Percentiles rank a stretch among this genome's conserved stretches.
These are phyloP conservation scores for Lagopus leucura DNA, from an alignment of 2,113 vertebrate genomes.

Conservation along the genomic window DNA sequence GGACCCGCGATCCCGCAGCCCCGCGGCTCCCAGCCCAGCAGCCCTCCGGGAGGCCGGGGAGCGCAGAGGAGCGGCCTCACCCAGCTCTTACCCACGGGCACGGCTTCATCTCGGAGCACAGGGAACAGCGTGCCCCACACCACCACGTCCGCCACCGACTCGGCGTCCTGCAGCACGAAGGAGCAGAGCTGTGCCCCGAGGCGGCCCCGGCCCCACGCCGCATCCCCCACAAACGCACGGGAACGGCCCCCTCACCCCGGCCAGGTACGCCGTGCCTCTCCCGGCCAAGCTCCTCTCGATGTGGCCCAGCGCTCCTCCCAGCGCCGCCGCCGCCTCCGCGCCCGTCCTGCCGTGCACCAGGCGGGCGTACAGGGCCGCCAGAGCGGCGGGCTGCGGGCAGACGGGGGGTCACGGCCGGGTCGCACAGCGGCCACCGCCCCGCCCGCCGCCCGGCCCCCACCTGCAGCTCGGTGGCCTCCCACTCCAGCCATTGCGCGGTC, in stretches of 20 bases:
- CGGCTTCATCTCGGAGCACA: conserved; percentile 77
- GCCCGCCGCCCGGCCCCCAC: conserved; percentile 53
- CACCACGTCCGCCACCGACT: conserved; percentile 87
- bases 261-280: conserved; percentile 77
- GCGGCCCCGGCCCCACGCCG: neutral
- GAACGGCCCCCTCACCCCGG: conserved; percentile 73
- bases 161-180: conserved; percentile 72
- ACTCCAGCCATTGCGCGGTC: conserved; percentile 90
- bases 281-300: conserved; percentile 83
- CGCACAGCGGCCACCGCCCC: too few relatives aligned
- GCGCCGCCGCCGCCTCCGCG: conserved; percentile 70
- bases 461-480: conserved; percentile 91
- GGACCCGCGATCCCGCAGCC: too few relatives aligned
- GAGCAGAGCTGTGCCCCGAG: neutral
- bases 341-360: conserved; percentile 83
- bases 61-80: too few relatives aligned
- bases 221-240: too few relatives aligned
- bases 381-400: conserved; percentile 79
- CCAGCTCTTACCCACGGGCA: conserved; percentile 65
- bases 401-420: neutral
- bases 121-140: conserved; percentile 88
- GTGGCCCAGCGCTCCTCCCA: conserved; percentile 75
- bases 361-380: conserved; percentile 79
- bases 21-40: too few relatives aligned
- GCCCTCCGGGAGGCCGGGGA: too few relatives aligned